Conservation (phyloP, 2,797 vertebrate genomes). For the Muscicapa comitata region DNA sequence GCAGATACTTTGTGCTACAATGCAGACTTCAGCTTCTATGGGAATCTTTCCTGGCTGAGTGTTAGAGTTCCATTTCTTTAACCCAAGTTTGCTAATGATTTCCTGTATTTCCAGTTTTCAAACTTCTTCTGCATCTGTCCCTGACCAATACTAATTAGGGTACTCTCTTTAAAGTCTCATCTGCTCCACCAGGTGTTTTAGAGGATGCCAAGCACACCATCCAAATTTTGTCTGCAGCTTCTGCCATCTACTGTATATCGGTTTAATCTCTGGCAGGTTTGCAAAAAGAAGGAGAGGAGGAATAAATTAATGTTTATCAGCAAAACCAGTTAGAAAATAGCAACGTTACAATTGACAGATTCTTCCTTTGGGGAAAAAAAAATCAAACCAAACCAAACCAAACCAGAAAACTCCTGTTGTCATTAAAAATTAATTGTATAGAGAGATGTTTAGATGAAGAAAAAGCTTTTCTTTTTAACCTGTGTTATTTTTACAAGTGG, state of each 20-base stretch:
- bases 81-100: background rate
- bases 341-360: background rate
- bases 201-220: background rate
- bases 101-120: background rate
- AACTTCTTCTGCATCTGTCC: background rate
- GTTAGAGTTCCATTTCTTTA: background rate
- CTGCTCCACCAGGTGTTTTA: conserved; percentile 33
- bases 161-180: background rate
- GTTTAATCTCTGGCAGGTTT: background rate
- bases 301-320: background rate
- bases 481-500: background rate
- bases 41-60: background rate
- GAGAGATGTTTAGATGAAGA: background rate
- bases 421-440: background rate
- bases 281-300: background rate
- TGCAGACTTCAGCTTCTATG: background rate
- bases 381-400: background rate
- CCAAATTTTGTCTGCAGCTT: conserved; percentile 30
- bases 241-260: conserved; percentile 56
- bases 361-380: background rate
- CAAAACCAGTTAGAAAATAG: background rate
- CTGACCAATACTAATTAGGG: background rate
- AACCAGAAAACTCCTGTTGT: background rate
- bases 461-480: background rate
- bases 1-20: background rate